These are phyloP conservation scores for Brachionus sp. DNA, from an alignment of 1,140 invertebrate species.

Conservation along the genomic window DNA sequence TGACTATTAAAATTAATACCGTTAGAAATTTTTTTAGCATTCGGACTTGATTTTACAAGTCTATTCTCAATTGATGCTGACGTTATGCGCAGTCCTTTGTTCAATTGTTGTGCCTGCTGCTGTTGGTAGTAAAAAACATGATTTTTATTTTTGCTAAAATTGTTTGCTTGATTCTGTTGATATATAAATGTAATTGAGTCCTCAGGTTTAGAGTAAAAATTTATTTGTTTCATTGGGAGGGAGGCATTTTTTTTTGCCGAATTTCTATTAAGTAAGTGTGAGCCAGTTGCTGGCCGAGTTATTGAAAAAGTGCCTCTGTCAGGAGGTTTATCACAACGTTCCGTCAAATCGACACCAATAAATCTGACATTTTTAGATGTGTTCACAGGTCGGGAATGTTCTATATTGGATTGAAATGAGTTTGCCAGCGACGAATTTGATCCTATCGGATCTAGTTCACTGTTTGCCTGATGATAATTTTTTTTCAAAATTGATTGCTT, in stretches of 20 bases:
- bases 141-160: background rate
- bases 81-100: background rate
- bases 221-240: background rate
- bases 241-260: background rate
- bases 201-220: background rate
- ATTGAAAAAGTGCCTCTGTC: background rate
- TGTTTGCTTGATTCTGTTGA: background rate
- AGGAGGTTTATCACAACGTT: background rate
- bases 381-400: background rate
- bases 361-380: conserved; percentile 44
- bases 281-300: background rate
- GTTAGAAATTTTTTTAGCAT: background rate
- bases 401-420: background rate
- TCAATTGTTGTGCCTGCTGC: background rate
- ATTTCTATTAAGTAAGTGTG: background rate
- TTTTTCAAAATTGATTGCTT: conserved; percentile 38
- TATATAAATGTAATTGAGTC: background rate
- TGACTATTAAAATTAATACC: background rate
- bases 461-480: background rate
- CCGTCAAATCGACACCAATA: background rate
- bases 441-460: background rate
- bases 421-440: background rate
- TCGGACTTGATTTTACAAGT: background rate
- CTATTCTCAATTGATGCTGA: conserved; percentile 23
- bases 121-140: conserved; percentile 30